Percentiles rank a stretch among this genome's conserved stretches.
Evolutionary conservation across 2,797 vertebrate species (phyloP).

Genomic region (Megalops cyprinoides): DNA sequence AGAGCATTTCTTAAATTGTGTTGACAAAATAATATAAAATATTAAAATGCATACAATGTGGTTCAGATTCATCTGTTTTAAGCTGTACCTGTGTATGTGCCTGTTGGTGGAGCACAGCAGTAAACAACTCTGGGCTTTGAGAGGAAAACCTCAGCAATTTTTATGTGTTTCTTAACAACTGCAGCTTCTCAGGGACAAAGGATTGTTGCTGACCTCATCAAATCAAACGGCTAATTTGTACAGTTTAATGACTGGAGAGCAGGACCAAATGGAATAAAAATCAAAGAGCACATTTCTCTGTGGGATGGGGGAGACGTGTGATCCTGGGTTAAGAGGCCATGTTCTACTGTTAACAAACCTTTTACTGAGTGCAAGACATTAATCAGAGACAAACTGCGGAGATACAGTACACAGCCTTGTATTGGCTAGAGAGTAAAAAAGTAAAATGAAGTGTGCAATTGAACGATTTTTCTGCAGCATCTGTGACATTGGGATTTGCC

Average conservation of each 20-base stretch:
- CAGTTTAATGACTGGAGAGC: not conserved
- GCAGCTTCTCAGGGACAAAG: slow-evolving; percentile 14
- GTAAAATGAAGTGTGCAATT: not conserved
- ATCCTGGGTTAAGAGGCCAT: not conserved
- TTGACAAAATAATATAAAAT: not conserved
- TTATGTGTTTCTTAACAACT: slow-evolving; percentile 2
- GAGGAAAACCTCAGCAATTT: not conserved
- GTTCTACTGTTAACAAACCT: not conserved
- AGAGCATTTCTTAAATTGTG: not conserved
- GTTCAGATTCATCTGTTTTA: not conserved
- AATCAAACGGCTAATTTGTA: not conserved
- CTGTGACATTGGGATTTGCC: not conserved
- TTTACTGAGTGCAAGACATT: not conserved
- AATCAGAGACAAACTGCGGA: too few relatives aligned
- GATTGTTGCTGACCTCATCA: not conserved
- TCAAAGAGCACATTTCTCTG: not conserved
- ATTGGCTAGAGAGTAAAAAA: not conserved
- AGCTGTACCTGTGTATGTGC: not conserved
- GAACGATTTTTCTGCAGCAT: not conserved
- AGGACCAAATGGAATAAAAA: not conserved
- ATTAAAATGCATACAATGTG: not conserved
- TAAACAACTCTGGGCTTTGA: not conserved
- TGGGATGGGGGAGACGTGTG: not conserved
- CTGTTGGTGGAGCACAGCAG: not conserved
- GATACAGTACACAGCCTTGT: too few relatives aligned